Conservation (phyloP, 2,888 invertebrate genomes). For the Caenorhabditis drosophilae region DNA sequence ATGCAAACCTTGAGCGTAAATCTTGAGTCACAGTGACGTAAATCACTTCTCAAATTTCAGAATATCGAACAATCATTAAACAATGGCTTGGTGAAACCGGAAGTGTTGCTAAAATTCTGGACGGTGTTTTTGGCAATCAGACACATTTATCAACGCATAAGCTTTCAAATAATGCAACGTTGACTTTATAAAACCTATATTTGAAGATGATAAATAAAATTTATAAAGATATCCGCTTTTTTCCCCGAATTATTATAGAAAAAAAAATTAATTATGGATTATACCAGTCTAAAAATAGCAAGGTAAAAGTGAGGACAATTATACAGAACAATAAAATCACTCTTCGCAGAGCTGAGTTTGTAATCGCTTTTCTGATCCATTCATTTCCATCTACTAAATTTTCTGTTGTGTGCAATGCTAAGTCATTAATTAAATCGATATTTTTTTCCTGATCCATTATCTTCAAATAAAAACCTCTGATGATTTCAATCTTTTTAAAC, state of each 20-base stretch:
- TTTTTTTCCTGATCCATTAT: slow-evolving; percentile 79
- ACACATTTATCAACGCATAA: no score
- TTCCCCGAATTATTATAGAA: no score
- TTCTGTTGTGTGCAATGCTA: slow-evolving; percentile 88
- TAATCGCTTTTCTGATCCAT: slow-evolving; percentile 91
- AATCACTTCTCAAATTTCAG: slow-evolving; percentile 11
- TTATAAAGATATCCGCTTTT: no score
- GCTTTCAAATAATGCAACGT: no score
- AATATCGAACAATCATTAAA: slow-evolving; percentile 19
- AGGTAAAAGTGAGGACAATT: slow-evolving; percentile 90
- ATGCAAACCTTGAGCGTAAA: slow-evolving; percentile 12
- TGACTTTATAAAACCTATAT: no score
- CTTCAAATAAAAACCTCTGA: slow-evolving; percentile 29
- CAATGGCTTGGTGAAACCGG: slow-evolving; percentile 29
- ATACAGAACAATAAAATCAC: slow-evolving; percentile 94
- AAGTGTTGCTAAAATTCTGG: slow-evolving; percentile 18
- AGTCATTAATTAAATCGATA: slow-evolving; percentile 86
- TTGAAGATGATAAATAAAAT: no score
- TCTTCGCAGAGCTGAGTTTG: slow-evolving; percentile 92
- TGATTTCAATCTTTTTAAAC: neutral
- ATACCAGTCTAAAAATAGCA: slow-evolving; percentile 97
- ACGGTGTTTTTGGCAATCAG: slow-evolving; percentile 22
- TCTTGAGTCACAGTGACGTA: no score
- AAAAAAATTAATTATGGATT: slow-evolving; percentile 74
- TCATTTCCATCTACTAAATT: slow-evolving; percentile 95